Percentiles rank a stretch among this genome's conserved stretches.
These are phyloP conservation scores for Drosophila carrolli DNA, from an alignment of 1,140 invertebrate species.

Conservation along the genomic window DNA sequence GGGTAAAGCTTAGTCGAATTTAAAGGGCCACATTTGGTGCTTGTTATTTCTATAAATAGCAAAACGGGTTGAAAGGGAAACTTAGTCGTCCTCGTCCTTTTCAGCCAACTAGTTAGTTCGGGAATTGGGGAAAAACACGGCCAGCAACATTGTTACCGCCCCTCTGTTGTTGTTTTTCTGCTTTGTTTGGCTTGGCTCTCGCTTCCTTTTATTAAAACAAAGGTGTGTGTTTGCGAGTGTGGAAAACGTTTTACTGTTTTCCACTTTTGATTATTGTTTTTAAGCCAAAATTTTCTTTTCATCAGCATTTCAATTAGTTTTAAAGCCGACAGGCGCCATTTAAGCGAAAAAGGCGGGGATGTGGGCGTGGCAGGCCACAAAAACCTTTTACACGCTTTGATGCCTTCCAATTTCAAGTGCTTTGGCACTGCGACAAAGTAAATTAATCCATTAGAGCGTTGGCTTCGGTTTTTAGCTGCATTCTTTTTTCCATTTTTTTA, in stretches of 20 bases:
- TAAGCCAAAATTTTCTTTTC: conserved; percentile 75
- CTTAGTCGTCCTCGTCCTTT: conserved; percentile 12
- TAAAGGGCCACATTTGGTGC: neutral
- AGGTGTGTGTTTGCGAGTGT: conserved; percentile 24
- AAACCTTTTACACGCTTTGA: conserved; percentile 74
- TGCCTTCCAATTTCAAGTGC: conserved; percentile 66
- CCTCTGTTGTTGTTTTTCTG: conserved; percentile 40
- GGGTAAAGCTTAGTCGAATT: conserved; percentile 1
- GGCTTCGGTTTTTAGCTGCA: conserved; percentile 45
- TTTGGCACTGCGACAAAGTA: conserved; percentile 76
- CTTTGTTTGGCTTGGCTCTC: conserved; percentile 60
- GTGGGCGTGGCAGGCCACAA: conserved; percentile 42
- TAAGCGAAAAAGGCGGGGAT: conserved; percentile 27
- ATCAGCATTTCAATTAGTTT: conserved; percentile 81
- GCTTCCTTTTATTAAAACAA: conserved; percentile 35
- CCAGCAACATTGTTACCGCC: conserved; percentile 65
- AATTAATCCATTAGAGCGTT: conserved; percentile 74
- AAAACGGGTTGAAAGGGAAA: conserved; percentile 22
- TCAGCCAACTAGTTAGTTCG: conserved; percentile 25
- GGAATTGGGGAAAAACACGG: conserved; percentile 35
- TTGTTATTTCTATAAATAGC: conserved; percentile 27
- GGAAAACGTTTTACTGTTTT: conserved; percentile 72
- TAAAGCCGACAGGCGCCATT: conserved; percentile 55
- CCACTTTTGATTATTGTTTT: conserved; percentile 81
- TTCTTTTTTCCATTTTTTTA: conserved; percentile 28